Evolutionary conservation across 2,888 invertebrate genomes (phyloP).

Genomic region (Carcina quercana): DNA sequence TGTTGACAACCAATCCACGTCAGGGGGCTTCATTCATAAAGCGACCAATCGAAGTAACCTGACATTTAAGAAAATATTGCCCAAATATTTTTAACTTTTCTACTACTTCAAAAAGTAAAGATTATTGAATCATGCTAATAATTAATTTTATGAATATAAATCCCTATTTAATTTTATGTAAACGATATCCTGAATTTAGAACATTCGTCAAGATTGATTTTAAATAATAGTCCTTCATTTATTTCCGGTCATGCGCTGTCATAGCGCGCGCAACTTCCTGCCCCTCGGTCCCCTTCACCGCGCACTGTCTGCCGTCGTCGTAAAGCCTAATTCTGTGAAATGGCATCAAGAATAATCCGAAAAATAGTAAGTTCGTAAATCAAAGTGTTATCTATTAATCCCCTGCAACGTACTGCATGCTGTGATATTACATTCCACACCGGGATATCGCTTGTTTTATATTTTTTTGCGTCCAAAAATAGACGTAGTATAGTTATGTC

Average conservation of each 20-base stretch:
- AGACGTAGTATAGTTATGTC: conserved; percentile 70
- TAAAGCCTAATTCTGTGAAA: conserved; percentile 58
- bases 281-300: conserved; percentile 36
- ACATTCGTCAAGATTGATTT: too few relatives aligned
- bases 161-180: too few relatives aligned
- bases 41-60: too few relatives aligned
- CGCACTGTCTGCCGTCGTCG: conserved; percentile 50
- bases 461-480: conserved; percentile 63
- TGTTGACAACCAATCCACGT: too few relatives aligned
- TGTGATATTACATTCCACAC: conserved; percentile 25
- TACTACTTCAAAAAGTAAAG: too few relatives aligned
- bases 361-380: conserved; percentile 69
- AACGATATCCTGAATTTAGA: too few relatives aligned
- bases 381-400: conserved; percentile 35
- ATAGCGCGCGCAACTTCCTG: conserved; percentile 43
- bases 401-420: conserved; percentile 43
- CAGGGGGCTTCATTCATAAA: too few relatives aligned
- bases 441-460: conserved; percentile 29
- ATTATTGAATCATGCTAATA: too few relatives aligned
- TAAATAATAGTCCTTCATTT: conserved; percentile 35
- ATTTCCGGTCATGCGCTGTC: conserved; percentile 70
- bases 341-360: conserved; percentile 72
- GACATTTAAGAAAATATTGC: too few relatives aligned
- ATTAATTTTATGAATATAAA: too few relatives aligned
- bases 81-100: too few relatives aligned